Percentiles rank a stretch among this genome's conserved stretches.
phyloP scores from a whole-genome alignment of 1,140 invertebrate species.

The Diabrotica virgifera region DNA sequence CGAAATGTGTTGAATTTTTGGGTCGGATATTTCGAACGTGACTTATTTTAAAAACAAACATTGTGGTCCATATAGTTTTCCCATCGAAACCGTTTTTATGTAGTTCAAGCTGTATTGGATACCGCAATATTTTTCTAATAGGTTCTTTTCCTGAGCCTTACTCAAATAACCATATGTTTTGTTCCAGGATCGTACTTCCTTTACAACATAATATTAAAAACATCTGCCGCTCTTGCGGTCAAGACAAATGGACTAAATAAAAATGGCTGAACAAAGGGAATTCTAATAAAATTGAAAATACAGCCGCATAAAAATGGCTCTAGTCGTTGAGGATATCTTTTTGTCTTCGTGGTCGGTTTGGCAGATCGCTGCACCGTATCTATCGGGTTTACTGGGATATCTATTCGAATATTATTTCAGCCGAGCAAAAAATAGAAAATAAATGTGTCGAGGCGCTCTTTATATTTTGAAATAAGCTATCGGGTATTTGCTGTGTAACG shows the following conservation, averaged over 20 bases:
- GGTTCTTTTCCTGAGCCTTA: too few species aligned
- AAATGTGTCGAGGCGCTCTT: neutral
- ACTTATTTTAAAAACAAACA: too few species aligned
- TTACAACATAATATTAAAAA: neutral
- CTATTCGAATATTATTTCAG: neutral
- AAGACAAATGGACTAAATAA: slow-evolving; percentile 1
- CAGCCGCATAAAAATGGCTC: neutral
- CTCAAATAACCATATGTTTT: neutral
- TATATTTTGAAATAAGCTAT: too few species aligned
- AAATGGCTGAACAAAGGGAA: neutral
- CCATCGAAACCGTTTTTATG: too few species aligned
- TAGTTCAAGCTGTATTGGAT: too few species aligned
- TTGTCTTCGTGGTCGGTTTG: slow-evolving; percentile 1
- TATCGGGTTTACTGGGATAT: neutral
- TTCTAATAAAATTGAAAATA: neutral
- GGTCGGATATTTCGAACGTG: too few species aligned
- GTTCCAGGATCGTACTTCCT: neutral
- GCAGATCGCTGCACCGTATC: neutral
- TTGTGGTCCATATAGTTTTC: too few species aligned
- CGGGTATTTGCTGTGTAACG: too few species aligned
- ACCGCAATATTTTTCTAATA: too few species aligned
- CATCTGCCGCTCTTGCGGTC: neutral
- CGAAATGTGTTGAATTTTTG: too few species aligned
- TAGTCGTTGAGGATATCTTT: neutral
- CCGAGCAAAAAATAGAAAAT: neutral